Evolutionary conservation across 2,888 invertebrate genomes (phyloP).

Genomic region (Acrobasis consociella): DNA sequence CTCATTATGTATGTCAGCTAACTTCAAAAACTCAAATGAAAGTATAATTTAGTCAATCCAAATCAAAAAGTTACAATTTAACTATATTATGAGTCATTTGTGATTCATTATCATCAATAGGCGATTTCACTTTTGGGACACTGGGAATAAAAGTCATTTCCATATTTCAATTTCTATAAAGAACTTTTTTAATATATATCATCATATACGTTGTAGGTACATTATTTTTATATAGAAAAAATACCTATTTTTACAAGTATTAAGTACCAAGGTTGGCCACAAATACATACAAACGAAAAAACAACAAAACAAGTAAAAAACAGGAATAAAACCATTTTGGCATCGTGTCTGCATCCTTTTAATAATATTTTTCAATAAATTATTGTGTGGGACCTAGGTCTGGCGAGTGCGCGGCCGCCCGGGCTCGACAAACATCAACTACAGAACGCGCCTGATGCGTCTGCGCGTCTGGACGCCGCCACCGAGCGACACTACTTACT

Average conservation of each 20-base stretch:
- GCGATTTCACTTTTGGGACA: conserved; percentile 45
- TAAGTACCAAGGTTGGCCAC: conserved; percentile 82
- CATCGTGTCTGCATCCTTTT: conserved; percentile 78
- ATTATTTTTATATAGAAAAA: conserved; percentile 80
- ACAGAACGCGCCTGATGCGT: not conserved
- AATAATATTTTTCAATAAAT: conserved; percentile 70
- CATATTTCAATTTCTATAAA: conserved; percentile 78
- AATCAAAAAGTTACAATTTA: conserved; percentile 6
- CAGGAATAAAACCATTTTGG: conserved; percentile 82
- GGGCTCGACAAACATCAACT: conserved; percentile 14
- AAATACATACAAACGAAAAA: conserved; percentile 80
- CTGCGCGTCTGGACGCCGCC: not conserved
- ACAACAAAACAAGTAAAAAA: conserved; percentile 81
- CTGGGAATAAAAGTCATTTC: conserved; percentile 71
- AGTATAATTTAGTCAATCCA: not conserved
- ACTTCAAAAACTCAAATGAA: conserved; percentile 14
- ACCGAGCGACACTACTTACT: conserved; percentile 3
- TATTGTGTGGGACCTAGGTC: conserved; percentile 63
- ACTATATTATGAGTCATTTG: not conserved
- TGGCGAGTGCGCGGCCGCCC: conserved; percentile 36
- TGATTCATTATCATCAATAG: conserved; percentile 16
- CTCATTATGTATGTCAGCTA: conserved; percentile 8
- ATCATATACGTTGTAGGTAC: conserved; percentile 79
- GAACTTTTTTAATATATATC: conserved; percentile 79
- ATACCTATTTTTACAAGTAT: conserved; percentile 80